Evolutionary conservation across 1,140 invertebrate species (phyloP).

Genomic region (Drepana arcuata): DNA sequence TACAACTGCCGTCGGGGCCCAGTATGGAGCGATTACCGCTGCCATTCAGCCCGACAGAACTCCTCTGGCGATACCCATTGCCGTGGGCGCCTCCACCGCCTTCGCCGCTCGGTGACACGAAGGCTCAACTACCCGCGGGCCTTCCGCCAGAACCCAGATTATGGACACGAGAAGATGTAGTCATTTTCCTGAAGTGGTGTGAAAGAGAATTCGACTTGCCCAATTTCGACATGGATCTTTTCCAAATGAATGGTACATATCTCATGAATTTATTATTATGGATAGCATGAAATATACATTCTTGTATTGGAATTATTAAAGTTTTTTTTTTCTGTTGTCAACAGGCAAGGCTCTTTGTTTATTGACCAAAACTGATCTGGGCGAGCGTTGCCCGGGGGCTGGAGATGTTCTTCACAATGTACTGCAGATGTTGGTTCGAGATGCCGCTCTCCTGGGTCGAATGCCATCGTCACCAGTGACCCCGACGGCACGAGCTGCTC

Average conservation of each 20-base stretch:
- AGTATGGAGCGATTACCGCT: constrained; percentile 70
- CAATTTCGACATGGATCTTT: constrained; percentile 92
- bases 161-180: constrained; percentile 93
- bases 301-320: no score
- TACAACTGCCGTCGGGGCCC: constrained; percentile 65
- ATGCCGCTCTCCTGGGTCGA: constrained; percentile 82
- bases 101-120: constrained; percentile 86
- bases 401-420: constrained; percentile 96
- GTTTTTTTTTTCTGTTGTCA: constrained; percentile 28
- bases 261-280: neutral
- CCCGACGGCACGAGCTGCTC: constrained; percentile 84
- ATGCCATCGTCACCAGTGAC: constrained; percentile 88
- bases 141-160: constrained; percentile 89
- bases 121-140: constrained; percentile 85
- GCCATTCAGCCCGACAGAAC: constrained; percentile 75
- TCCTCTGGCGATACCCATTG: constrained; percentile 87
- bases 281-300: no score
- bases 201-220: constrained; percentile 94
- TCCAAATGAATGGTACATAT: constrained; percentile 93
- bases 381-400: constrained; percentile 90
- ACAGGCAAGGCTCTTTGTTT: constrained; percentile 91
- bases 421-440: constrained; percentile 88
- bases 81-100: constrained; percentile 77
- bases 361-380: constrained; percentile 90
- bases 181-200: constrained; percentile 91